phyloP scores from a whole-genome alignment of 2,797 vertebrate species.

The Rhinogobio ventralis region DNA sequence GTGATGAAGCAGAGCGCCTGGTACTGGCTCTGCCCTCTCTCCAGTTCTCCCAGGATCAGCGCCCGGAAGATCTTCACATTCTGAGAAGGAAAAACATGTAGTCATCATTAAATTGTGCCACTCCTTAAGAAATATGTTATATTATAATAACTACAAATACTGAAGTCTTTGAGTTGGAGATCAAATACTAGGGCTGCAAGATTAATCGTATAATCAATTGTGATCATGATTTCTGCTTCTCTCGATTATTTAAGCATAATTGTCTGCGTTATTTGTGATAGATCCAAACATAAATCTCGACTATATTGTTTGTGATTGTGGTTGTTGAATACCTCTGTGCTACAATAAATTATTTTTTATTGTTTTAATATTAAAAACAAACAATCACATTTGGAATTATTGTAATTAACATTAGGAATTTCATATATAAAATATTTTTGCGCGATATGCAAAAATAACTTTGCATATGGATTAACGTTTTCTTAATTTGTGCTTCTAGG shows the following conservation, averaged over 20 bases:
- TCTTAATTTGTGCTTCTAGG: background rate
- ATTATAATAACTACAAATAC: background rate
- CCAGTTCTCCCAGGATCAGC: conserved; percentile 94
- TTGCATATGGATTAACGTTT: background rate
- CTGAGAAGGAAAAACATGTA: conserved; percentile 71
- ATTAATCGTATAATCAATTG: background rate
- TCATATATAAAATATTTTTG: too few relatives aligned
- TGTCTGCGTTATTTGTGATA: background rate
- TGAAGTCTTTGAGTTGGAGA: background rate
- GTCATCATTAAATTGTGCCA: background rate
- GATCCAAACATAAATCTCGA: background rate
- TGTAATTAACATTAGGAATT: background rate
- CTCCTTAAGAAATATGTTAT: background rate
- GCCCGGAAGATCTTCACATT: conserved; percentile 97
- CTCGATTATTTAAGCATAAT: background rate
- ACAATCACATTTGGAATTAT: background rate
- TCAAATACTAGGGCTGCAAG: background rate
- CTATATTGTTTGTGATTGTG: background rate
- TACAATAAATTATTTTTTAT: background rate
- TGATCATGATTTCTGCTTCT: background rate
- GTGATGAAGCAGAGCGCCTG: conserved; percentile 95
- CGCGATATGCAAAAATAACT: background rate
- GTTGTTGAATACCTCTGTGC: background rate
- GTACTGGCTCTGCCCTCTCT: conserved; percentile 96
- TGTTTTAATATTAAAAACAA: background rate